Evolutionary conservation across 2,113 vertebrate species (phyloP), one percentile per base, ranked within the genome.

Genomic region (Mirounga angustirostris): DNA sequence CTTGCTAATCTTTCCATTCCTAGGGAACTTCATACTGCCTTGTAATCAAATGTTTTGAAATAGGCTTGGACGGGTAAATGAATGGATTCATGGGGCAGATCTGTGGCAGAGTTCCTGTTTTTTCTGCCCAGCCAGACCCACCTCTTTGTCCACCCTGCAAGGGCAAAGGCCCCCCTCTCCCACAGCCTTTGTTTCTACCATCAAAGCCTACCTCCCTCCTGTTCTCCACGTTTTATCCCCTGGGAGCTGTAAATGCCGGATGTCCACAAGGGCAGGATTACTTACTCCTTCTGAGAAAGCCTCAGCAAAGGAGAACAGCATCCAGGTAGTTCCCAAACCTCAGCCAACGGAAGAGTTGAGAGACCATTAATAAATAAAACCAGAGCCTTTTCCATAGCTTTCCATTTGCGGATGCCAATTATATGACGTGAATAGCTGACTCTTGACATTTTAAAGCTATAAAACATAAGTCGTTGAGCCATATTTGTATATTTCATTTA

Each of bases 371-470:
- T 50, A 79, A n/a, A 40, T 59, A 63, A 85, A 92, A 81, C 43
- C 14, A 85, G 46, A 89, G 50, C 5, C 4, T 71, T 92, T 65
- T 19, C 76, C 24, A 16, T 30, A 76, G 84, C 8, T 83, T 92
- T 84, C 50, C 50, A 54, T 61, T 61, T 86, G 82, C 14, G 22
- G 40, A 30, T 65, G 56, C 43, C 67, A 78, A 28, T n/a, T 83
- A 13, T 28, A 46, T 52, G 90, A 59, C 3, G 9, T 61, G 26
- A 92, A 83, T 87, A 69, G 65, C 65, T 97, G 78, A 69, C 80
- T 88, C 73, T 88, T 91, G 83, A 87, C 90, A 80, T 92, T 90
- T 96, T 74, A 83, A 97, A 83, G 69, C 94, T 67, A 54, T 95
- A 79, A 79, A 87, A 67, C 46, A 2, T 36, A 94, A 97, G 86